Evolutionary conservation across 2,797 vertebrate genomes (phyloP).

Genomic region (Orestias chungarensis): DNA sequence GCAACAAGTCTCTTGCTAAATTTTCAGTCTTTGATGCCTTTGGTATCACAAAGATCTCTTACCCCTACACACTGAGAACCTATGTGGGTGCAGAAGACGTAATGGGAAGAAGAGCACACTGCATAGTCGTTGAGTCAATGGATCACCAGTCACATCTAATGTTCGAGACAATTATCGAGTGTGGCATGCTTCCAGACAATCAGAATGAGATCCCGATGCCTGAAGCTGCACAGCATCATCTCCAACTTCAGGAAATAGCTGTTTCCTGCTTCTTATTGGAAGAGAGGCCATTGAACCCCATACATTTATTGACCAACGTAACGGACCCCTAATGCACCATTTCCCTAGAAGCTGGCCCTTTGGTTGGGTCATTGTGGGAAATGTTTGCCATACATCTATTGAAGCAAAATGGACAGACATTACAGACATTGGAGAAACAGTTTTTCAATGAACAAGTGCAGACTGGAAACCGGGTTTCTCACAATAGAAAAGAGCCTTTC

Average conservation of each 20-base stretch:
- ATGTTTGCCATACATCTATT: not conserved
- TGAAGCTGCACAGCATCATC: too few relatives aligned
- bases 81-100: not conserved
- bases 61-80: not conserved
- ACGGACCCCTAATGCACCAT: not conserved
- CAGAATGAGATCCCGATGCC: not conserved
- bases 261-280: not conserved
- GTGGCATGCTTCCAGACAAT: too few relatives aligned
- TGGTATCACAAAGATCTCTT: not conserved
- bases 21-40: not conserved
- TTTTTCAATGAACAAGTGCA: too few relatives aligned
- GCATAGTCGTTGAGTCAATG: too few relatives aligned
- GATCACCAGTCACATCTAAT: too few relatives aligned
- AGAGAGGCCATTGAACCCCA: too few relatives aligned
- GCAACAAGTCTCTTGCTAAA: not conserved
- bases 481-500: not conserved
- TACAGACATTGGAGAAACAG: not conserved
- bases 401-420: too few relatives aligned
- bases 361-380: not conserved
- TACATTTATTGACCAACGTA: not conserved
- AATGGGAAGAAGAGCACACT: too few relatives aligned
- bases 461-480: not conserved
- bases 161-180: too few relatives aligned
- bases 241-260: too few relatives aligned
- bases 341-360: not conserved